These are phyloP conservation scores for Zaprionus tsacasi DNA, from an alignment of 1,140 invertebrate species.

Conservation along the genomic window DNA sequence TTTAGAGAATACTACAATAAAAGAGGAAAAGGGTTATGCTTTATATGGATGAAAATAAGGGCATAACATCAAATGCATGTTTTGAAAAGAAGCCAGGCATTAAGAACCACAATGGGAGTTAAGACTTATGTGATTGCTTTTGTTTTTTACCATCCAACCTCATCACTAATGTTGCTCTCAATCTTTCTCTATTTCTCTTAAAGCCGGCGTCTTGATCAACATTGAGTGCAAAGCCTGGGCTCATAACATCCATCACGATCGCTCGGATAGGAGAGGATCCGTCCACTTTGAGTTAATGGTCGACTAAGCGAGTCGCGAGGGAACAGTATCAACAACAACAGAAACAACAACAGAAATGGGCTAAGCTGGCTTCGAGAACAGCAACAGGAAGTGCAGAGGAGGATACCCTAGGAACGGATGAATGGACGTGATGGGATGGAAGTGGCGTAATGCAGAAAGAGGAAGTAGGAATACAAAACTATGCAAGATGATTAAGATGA, in stretches of 20 bases:
- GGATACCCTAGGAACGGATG: background rate
- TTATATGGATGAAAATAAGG: background rate
- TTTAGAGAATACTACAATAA: background rate
- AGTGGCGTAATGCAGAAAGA: background rate
- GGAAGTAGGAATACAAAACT: conserved; percentile 6
- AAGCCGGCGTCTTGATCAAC: conserved; percentile 95
- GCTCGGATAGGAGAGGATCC: conserved; percentile 94
- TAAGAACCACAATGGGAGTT: too few species aligned
- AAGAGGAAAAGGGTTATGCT: background rate
- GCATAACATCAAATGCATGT: too few species aligned
- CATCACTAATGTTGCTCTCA: conserved; percentile 1
- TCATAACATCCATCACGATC: conserved; percentile 95
- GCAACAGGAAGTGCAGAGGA: background rate
- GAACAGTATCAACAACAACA: conserved; percentile 28
- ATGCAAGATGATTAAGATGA: conserved; percentile 31
- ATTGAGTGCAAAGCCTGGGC: conserved; percentile 99
- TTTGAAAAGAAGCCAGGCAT: too few species aligned
- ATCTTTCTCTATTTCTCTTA: conserved; percentile 57
- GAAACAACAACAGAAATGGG: conserved; percentile 21
- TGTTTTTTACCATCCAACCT: background rate
- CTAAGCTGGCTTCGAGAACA: conserved; percentile 25
- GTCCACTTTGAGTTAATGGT: conserved; percentile 98
- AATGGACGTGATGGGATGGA: background rate
- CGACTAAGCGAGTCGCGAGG: conserved; percentile 87
- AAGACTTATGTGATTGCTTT: background rate